A percentile compares a stretch with the other conserved stretches of the same genome.
These are phyloP conservation scores for Notolabrus celidotus DNA, from an alignment of 2,797 vertebrate species.

Conservation along the genomic window DNA sequence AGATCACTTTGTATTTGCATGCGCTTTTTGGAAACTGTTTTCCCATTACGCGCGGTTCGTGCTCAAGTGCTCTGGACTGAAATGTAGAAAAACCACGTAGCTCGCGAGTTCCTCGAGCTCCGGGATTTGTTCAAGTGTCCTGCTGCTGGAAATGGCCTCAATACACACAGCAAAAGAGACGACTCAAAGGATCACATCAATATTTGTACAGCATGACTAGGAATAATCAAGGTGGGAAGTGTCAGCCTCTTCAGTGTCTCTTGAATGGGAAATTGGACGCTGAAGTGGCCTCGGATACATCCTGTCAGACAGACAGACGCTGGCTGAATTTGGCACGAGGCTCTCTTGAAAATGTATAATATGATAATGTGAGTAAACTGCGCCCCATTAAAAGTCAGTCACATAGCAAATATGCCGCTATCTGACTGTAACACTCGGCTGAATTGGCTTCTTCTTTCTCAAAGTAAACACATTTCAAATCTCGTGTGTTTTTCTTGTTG, in stretches of 20 bases:
- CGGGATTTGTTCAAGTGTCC: conserved; percentile 91
- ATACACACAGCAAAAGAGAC: conserved; percentile 89
- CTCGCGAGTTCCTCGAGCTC: conserved; percentile 86
- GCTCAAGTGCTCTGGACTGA: conserved; percentile 84
- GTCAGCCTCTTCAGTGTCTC: conserved; percentile 88
- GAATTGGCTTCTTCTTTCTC: neutral
- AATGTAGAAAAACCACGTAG: conserved; percentile 86
- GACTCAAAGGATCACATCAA: conserved; percentile 97
- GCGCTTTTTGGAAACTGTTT: conserved; percentile 75
- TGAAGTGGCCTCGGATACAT: conserved; percentile 87
- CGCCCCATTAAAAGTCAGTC: conserved; percentile 56
- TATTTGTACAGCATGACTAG: conserved; percentile 99
- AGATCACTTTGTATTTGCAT: conserved; percentile 83
- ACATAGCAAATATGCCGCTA: conserved; percentile 24
- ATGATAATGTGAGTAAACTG: conserved; percentile 69
- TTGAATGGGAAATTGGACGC: conserved; percentile 90
- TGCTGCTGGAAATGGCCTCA: conserved; percentile 89
- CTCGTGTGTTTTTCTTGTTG: conserved; percentile 8
- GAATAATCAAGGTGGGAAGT: conserved; percentile 95
- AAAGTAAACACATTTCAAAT: neutral
- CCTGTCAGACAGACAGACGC: conserved; percentile 82
- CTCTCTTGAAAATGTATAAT: conserved; percentile 77
- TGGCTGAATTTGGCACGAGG: conserved; percentile 86
- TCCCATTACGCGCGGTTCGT: conserved; percentile 79
- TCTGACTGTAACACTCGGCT: neutral